These are phyloP conservation scores for Psilopogon haemacephalus DNA, from an alignment of 2,113 vertebrate species.

Conservation along the genomic window DNA sequence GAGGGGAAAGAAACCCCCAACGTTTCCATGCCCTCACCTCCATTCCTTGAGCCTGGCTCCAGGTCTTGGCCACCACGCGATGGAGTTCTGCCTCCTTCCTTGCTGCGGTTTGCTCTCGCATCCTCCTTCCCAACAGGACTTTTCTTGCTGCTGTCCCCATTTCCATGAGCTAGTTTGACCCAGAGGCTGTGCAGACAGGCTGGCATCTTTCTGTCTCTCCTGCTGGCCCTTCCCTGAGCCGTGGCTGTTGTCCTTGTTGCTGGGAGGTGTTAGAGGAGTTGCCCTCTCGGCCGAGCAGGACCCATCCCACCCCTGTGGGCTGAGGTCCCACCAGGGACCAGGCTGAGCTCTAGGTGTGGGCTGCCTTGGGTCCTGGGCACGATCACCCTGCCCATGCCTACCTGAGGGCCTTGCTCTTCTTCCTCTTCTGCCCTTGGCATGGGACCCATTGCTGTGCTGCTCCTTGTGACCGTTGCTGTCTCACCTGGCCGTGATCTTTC, in stretches of 20 bases:
- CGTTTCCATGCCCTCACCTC: neutral
- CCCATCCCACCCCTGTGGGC: neutral
- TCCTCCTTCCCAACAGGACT: constrained; percentile 25
- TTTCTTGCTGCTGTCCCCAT: constrained; percentile 15
- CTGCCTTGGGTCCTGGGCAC: neutral
- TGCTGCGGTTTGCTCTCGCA: neutral
- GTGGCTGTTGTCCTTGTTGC: neutral
- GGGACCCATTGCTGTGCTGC: neutral
- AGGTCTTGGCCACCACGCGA: fast-evolving
- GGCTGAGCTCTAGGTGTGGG: neutral
- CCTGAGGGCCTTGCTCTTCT: neutral
- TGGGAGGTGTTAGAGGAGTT: neutral
- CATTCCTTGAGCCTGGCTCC: neutral
- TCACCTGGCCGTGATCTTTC: neutral
- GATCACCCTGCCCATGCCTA: neutral
- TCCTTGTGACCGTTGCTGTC: neutral
- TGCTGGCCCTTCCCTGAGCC: neutral
- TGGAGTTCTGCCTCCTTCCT: constrained; percentile 1
- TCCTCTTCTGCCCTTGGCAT: neutral
- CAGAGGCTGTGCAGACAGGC: neutral
- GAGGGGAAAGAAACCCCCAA: neutral
- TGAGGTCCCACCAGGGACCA: neutral
- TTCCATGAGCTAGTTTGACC: constrained; percentile 16
- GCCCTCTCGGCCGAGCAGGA: neutral
- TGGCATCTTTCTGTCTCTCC: neutral